phyloP scores from a whole-genome alignment of 2,113 vertebrate genomes.

The Centropus bengalensis region DNA sequence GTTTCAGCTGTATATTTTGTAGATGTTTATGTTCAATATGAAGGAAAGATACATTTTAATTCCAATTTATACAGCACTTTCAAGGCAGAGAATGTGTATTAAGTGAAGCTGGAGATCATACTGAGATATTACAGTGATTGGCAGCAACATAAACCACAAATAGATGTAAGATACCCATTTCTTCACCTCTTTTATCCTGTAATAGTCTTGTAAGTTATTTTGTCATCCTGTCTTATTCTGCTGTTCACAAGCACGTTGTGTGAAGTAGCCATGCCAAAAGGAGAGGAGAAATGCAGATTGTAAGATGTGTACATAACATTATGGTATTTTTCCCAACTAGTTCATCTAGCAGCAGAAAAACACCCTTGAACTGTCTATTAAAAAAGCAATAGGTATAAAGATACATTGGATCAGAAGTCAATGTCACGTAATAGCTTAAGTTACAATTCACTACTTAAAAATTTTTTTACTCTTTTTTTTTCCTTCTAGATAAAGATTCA shows the following conservation, averaged over 20 bases:
- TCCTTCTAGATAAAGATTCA: neutral
- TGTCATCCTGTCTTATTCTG: neutral
- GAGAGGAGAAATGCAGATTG: neutral
- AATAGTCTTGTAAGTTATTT: neutral
- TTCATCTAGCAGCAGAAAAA: neutral
- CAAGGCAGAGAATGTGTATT: neutral
- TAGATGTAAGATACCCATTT: neutral
- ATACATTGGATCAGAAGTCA: neutral
- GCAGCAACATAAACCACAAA: neutral
- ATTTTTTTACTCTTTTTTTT: accelerated
- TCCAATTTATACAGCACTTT: neutral
- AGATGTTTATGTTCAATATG: neutral
- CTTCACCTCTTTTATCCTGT: neutral
- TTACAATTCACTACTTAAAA: neutral
- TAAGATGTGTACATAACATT: neutral
- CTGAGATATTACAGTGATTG: neutral
- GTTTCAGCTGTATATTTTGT: neutral
- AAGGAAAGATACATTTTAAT: neutral
- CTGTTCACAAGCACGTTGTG: neutral
- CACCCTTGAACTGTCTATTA: neutral
- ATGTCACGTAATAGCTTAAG: neutral
- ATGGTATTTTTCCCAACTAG: neutral
- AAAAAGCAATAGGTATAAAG: neutral
- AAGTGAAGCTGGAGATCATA: neutral
- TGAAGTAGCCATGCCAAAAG: neutral